Conservation (phyloP, 2,797 vertebrate genomes). For the Ctenopoma kingsleyae region DNA sequence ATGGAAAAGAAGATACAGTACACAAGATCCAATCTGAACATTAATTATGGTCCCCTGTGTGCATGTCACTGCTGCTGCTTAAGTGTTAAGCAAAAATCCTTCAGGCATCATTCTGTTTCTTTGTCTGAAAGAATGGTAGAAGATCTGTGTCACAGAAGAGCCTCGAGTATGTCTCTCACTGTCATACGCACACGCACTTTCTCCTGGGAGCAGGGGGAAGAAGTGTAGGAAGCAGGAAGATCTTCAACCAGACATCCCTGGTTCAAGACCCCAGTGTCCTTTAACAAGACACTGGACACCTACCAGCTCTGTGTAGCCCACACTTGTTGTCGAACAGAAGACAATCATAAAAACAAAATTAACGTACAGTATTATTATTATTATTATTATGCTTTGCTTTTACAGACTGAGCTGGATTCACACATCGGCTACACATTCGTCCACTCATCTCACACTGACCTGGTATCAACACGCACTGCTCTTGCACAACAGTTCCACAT, state of each 20-base stretch:
- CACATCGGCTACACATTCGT: constrained; percentile 70
- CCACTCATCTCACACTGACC: constrained; percentile 57
- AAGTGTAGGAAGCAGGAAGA: constrained; percentile 17
- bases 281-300: not conserved
- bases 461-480: constrained; percentile 57
- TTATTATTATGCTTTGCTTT: constrained; percentile 45
- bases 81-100: constrained; percentile 60
- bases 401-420: constrained; percentile 30
- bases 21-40: constrained; percentile 79
- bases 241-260: constrained; percentile 12
- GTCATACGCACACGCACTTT: constrained; percentile 40
- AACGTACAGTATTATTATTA: not conserved
- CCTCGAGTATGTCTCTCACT: constrained; percentile 54
- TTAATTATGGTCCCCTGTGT: constrained; percentile 74
- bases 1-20: constrained; percentile 82
- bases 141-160: constrained; percentile 76
- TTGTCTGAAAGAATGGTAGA: constrained; percentile 60
- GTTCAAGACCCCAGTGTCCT: constrained; percentile 1
- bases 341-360: constrained; percentile 20
- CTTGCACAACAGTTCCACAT: constrained; percentile 70
- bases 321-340: constrained; percentile 20
- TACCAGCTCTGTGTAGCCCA: not conserved
- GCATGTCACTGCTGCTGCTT: constrained; percentile 44
- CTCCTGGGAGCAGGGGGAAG: constrained; percentile 25
- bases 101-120: constrained; percentile 51